Base-by-base conservation (phyloP, 2,113 vertebrate species). In the Antechinus stuartii region DNA sequence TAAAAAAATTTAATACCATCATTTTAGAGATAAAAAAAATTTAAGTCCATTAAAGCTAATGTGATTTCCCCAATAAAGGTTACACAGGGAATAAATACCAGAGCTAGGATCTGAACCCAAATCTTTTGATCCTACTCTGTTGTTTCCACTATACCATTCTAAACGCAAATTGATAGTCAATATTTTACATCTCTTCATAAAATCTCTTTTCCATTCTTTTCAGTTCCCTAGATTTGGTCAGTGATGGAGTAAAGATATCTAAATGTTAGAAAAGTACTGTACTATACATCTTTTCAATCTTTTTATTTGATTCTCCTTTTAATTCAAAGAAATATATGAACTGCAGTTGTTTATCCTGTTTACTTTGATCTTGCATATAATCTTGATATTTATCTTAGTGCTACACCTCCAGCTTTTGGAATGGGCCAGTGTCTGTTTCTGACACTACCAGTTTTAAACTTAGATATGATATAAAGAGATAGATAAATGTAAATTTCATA, bases 301-400 rank as follows among this genome's bases (percentile, higher is more conserved):
- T 2, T 84, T 76, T 19, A 6, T 76, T 84, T 1, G 25, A 14
- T 56, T 42, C n/a, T 35, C 35, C 23, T 56, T 25, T 47, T 47
- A 46, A 91, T 55, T 27, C 3, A 23, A 47, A 91, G 54, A 54
- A 84, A 23, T 47, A 12, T 14, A 10, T 54, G 25, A 35, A 25
- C 22, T 23, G 22, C 47, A 1, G 3, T n/a, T 12, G 0, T 61
- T 55, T 89, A 27, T 57, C 0, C 1, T 30, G 1, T 23, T 2
- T 14, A 0, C 11, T 57, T 91, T 19, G 25, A 56, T 46, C 12
- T 14, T 3, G 24, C n/a, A 50, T 12, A 24, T 16, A 19, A 25
- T 90, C 0, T 54, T 57, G 46, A 55, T 42, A 8, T 0, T 57
- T 12, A 25, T n/a, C 8, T 25, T 26, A 10, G 0, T 1, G 1